phyloP scores from a whole-genome alignment of 2,888 invertebrate species.

The Erebia palarica region DNA sequence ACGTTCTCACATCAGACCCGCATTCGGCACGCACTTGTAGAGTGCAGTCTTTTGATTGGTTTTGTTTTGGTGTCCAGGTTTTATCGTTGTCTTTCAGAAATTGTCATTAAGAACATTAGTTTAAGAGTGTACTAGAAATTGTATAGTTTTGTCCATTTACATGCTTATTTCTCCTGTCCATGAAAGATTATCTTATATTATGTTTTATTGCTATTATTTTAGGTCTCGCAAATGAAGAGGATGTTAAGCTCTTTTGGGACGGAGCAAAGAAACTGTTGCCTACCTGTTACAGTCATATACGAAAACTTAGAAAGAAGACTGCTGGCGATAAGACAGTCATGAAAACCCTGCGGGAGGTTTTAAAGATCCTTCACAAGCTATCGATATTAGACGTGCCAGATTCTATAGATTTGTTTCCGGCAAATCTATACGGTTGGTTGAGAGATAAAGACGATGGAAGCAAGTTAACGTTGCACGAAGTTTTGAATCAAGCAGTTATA shows the following conservation, averaged over 20 bases:
- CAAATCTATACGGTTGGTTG: constrained; percentile 86
- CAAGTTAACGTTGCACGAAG: constrained; percentile 83
- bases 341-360: constrained; percentile 87
- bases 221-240: constrained; percentile 80
- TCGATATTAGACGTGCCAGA: constrained; percentile 83
- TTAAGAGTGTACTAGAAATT: too few species aligned
- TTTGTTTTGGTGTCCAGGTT: too few species aligned
- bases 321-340: constrained; percentile 87
- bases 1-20: too few species aligned
- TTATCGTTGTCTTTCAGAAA: too few species aligned
- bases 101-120: too few species aligned
- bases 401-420: constrained; percentile 86
- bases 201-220: constrained; percentile 27
- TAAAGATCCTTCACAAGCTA: constrained; percentile 87
- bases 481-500: constrained; percentile 86
- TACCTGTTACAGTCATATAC: constrained; percentile 88
- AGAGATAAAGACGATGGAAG: constrained; percentile 69
- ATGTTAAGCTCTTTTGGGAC: constrained; percentile 90
- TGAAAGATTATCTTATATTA: constrained; percentile 12
- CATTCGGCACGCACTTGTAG: too few species aligned
- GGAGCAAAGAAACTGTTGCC: constrained; percentile 89
- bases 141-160: too few species aligned
- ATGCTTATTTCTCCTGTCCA: neutral
- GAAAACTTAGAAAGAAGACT: constrained; percentile 89
- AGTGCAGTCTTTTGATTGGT: too few species aligned